Conservation (phyloP, 2,797 vertebrate genomes). For the Muscicapa comitata region DNA sequence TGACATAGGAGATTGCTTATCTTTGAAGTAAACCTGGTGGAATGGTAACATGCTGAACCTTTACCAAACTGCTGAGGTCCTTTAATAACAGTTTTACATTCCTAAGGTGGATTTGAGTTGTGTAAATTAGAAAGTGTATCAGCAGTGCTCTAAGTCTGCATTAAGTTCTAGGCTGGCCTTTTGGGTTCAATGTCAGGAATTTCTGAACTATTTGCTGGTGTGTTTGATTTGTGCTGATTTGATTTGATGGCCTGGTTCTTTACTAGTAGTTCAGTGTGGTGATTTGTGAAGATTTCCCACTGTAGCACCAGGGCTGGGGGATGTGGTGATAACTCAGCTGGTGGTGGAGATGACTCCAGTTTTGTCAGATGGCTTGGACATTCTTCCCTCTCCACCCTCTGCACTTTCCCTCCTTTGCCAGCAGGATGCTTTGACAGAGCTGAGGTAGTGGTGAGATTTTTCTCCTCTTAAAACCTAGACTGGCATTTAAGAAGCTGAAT, state of each 20-base stretch:
- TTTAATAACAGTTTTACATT: background rate
- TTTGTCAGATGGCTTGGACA: background rate
- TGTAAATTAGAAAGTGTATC: background rate
- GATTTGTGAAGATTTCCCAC: background rate
- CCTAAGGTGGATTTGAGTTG: background rate
- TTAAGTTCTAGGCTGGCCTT: background rate
- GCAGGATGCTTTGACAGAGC: background rate
- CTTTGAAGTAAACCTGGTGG: background rate
- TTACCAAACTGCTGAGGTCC: background rate
- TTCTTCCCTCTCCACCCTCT: background rate
- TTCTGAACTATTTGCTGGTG: background rate
- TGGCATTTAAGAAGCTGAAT: background rate
- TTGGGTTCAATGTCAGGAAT: background rate
- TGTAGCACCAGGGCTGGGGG: background rate
- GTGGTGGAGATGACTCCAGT: background rate
- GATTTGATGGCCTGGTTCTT: background rate
- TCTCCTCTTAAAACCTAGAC: background rate
- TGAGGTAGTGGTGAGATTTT: background rate
- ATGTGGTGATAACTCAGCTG: background rate
- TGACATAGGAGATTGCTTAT: background rate
- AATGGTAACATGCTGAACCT: background rate
- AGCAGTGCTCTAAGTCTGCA: background rate
- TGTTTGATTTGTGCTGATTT: background rate
- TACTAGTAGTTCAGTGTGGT: background rate
- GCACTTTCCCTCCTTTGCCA: background rate